These are phyloP conservation scores for Drepanosiphum platanoidis DNA, from an alignment of 2,888 invertebrate genomes.

Conservation along the genomic window DNA sequence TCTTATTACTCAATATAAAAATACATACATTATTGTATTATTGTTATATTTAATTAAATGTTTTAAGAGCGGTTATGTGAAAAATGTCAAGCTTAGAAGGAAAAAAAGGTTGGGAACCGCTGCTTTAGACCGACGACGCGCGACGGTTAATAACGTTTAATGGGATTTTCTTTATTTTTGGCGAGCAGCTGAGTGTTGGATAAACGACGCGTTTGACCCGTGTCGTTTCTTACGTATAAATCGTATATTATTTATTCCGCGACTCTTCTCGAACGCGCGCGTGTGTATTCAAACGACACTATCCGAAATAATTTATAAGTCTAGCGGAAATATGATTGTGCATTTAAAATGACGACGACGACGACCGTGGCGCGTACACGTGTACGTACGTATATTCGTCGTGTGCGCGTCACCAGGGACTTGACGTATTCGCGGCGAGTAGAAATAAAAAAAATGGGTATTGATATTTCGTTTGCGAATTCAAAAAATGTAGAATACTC, in stretches of 20 bases:
- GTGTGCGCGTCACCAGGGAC: conserved; percentile 1
- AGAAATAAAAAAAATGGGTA: not conserved
- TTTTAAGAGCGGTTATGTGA: too few species aligned
- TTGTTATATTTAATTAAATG: too few species aligned
- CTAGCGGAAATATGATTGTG: conserved; percentile 21
- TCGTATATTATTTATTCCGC: conserved; percentile 22
- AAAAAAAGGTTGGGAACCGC: too few species aligned
- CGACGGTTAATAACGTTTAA: not conserved
- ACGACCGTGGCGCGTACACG: not conserved
- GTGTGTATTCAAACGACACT: conserved; percentile 6
- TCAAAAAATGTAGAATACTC: not conserved
- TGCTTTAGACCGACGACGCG: not conserved
- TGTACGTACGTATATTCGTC: not conserved
- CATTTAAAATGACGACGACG: conserved; percentile 19
- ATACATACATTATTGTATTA: too few species aligned
- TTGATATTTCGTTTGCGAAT: conserved; percentile 13
- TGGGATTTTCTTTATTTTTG: not conserved
- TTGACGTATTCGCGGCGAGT: not conserved
- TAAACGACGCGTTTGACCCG: conserved; percentile 12
- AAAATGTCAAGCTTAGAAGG: too few species aligned
- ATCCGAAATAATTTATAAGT: conserved; percentile 41
- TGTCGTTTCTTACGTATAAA: conserved; percentile 1
- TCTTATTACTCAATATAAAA: too few species aligned
- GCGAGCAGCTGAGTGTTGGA: not conserved
- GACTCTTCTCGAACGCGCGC: not conserved